A percentile compares a stretch with the other conserved stretches of the same genome.
Conservation (phyloP, 2,888 invertebrate species). For the Mactromeris polynyma region DNA sequence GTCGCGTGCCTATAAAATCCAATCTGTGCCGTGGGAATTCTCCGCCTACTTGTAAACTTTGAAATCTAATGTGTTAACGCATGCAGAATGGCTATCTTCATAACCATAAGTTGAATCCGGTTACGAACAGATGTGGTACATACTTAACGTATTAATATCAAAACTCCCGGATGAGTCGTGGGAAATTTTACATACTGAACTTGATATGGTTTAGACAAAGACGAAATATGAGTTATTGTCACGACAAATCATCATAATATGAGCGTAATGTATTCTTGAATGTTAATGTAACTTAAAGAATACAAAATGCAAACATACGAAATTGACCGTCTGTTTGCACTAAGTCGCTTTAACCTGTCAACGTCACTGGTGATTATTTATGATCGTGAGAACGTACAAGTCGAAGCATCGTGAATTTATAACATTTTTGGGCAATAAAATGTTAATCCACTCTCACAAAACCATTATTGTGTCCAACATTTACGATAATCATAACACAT, state of each 20-base stretch:
- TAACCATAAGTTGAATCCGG: background rate
- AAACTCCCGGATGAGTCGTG: background rate
- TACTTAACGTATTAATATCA: background rate
- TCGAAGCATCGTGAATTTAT: too few relatives aligned
- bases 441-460: too few relatives aligned
- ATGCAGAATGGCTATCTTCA: background rate
- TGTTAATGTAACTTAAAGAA: background rate
- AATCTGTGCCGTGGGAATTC: conserved; percentile 1
- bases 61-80: background rate
- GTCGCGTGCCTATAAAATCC: conserved; percentile 12
- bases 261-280: background rate
- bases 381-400: too few relatives aligned
- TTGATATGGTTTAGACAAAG: background rate
- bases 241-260: background rate
- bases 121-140: conserved; percentile 1
- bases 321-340: background rate
- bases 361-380: too few relatives aligned
- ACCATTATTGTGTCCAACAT: too few relatives aligned
- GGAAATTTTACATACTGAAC: background rate
- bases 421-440: too few relatives aligned
- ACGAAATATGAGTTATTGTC: background rate
- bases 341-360: too few relatives aligned
- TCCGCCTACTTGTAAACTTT: conserved; percentile 3
- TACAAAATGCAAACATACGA: background rate
- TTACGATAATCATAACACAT: too few relatives aligned